Base-by-base conservation (phyloP, 53 echinoderm and acorn worm species). In the Astropecten irregularis region DNA sequence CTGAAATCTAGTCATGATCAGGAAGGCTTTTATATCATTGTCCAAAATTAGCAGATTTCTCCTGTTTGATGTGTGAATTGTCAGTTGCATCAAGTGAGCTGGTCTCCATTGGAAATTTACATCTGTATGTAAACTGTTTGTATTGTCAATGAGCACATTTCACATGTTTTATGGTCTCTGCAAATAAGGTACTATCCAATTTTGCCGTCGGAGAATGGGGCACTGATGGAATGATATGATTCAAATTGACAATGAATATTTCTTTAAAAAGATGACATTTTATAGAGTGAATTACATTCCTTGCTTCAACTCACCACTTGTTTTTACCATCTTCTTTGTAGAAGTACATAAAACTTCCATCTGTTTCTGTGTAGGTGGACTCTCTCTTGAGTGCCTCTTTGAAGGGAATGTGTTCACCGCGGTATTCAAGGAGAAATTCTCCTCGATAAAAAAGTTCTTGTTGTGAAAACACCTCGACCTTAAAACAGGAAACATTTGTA, bases 221-320 rank as follows among this genome's bases (percentile, higher is more conserved):
- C 18, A 64, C 64, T 64, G 64, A 64, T 31, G 63, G 64, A 64
- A 37, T 30, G 38, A n/a, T 34, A 64, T 59, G 21, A 59, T 37
- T 64, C 35, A 30, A 64, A 64, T 34, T 31, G 29, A 64, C 32
- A 31, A 64, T 37, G 1, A 34, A 64, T 37, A 32, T 64, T 64
- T 32, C 64, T 31, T 64, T 34, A 37, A 18, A 64, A 64, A 30
- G 64, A 33, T 31, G 30, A 57, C 58, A 57, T 57, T 29, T 57
- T 57, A 27, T 27, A 57, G 58, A 57, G 25, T 57, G 64, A 64
- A 64, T 64, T 64, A 18, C 33, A 34, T 64, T 64, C 18, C 64
- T 32, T 18, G 38, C 64, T 64, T 64, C 33, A 64, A 64, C 64
- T 64, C 33, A 64, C 64, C 64, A 64, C 64, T 64, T 64, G 64